Conservation (phyloP, 2,113 vertebrate genomes). For the Oncorhynchus keta region DNA sequence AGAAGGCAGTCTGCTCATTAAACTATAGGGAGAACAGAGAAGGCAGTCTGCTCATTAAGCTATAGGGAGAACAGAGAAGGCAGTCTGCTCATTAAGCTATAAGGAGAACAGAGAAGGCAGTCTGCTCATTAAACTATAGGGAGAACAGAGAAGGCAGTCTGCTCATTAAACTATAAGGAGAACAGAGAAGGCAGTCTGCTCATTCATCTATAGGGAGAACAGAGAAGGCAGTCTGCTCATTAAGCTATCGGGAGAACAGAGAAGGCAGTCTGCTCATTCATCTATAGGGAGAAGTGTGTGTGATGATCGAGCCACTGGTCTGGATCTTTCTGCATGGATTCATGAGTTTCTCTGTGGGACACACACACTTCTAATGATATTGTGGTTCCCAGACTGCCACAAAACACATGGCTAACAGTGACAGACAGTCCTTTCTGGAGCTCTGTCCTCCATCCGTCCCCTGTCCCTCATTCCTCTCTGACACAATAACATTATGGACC, state of each 20-base stretch:
- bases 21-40: background rate
- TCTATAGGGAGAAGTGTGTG: background rate
- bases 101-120: too few relatives aligned
- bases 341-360: slow-evolving; percentile 33
- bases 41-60: slow-evolving; percentile 69
- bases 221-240: too few relatives aligned
- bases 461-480: background rate
- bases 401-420: slow-evolving; percentile 24
- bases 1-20: too few relatives aligned
- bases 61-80: background rate
- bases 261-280: too few relatives aligned
- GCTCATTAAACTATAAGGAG: too few relatives aligned
- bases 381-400: slow-evolving; percentile 25
- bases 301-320: slow-evolving; percentile 47
- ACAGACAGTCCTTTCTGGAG: slow-evolving; percentile 4
- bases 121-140: too few relatives aligned
- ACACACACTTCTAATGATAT: background rate
- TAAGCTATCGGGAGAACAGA: too few relatives aligned
- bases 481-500: background rate
- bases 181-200: too few relatives aligned
- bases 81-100: too few relatives aligned
- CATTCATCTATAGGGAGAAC: too few relatives aligned
- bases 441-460: background rate
- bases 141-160: too few relatives aligned
- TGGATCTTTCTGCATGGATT: slow-evolving; percentile 56